These are phyloP conservation scores for Trinorchestia longiramus DNA, from an alignment of 1,140 invertebrate genomes.

Conservation along the genomic window DNA sequence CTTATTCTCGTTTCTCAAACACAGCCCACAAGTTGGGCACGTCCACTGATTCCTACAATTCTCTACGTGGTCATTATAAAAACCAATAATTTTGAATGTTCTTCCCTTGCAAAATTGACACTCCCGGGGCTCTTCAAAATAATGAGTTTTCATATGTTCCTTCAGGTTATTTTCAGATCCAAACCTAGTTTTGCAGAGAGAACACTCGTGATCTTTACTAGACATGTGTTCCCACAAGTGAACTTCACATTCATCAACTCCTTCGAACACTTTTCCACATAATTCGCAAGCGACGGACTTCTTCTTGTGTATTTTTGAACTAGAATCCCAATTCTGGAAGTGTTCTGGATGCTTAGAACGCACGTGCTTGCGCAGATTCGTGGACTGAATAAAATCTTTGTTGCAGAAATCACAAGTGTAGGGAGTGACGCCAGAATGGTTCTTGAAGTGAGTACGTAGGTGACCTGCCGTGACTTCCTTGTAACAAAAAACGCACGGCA, in stretches of 20 bases:
- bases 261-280: conserved; percentile 58
- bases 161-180: conserved; percentile 62
- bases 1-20: conserved; percentile 59
- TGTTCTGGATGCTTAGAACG: conserved; percentile 65
- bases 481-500: conserved; percentile 62
- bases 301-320: conserved; percentile 59
- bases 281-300: conserved; percentile 62
- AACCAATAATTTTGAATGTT: conserved; percentile 65
- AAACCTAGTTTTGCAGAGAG: conserved; percentile 63
- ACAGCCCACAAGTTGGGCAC: conserved; percentile 61
- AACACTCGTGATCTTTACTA: conserved; percentile 61
- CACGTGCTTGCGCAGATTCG: conserved; percentile 65
- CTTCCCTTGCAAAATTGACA: conserved; percentile 61
- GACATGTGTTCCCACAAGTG: conserved; percentile 65
- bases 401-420: conserved; percentile 62
- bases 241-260: conserved; percentile 62
- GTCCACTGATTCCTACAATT: conserved; percentile 64
- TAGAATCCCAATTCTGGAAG: conserved; percentile 59
- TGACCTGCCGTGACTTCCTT: conserved; percentile 64
- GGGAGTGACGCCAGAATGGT: conserved; percentile 63
- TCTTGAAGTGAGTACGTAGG: conserved; percentile 63
- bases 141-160: conserved; percentile 66
- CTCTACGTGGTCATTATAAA: conserved; percentile 64
- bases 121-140: conserved; percentile 61
- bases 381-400: conserved; percentile 64